These are phyloP conservation scores for Cylloceria caligata DNA, from an alignment of 2,888 invertebrate genomes.

Conservation along the genomic window DNA sequence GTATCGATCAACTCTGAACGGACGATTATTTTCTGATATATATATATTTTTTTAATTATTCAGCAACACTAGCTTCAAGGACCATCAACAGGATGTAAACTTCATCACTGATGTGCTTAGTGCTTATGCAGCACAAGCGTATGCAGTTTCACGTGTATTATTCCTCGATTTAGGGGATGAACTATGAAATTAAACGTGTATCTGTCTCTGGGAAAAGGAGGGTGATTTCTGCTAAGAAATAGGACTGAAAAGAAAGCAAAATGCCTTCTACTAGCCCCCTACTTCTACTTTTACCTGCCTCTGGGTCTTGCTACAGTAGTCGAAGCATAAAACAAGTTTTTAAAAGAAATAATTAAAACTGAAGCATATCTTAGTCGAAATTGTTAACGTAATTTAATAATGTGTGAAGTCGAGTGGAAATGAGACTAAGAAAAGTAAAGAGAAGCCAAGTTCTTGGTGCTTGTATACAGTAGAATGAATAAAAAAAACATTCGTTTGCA, in stretches of 20 bases:
- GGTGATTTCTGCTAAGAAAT: not conserved
- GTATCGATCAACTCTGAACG: no score
- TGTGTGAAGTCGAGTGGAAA: no score
- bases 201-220: not conserved
- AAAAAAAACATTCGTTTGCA: no score
- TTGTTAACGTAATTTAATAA: no score
- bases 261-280: no score
- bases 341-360: not conserved
- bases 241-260: not conserved
- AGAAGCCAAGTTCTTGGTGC: no score
- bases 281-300: not conserved
- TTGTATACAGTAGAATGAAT: no score
- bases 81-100: not conserved
- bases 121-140: not conserved
- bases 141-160: slow-evolving; percentile 24
- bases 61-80: not conserved
- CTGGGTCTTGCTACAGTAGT: not conserved
- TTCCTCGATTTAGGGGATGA: not conserved
- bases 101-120: slow-evolving; percentile 13
- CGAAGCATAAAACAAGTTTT: not conserved
- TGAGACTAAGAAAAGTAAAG: no score
- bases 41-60: no score
- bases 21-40: no score
- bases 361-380: no score
- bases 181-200: not conserved